Conservation (phyloP, 2,113 vertebrate species). For the Antechinus flavipes region DNA sequence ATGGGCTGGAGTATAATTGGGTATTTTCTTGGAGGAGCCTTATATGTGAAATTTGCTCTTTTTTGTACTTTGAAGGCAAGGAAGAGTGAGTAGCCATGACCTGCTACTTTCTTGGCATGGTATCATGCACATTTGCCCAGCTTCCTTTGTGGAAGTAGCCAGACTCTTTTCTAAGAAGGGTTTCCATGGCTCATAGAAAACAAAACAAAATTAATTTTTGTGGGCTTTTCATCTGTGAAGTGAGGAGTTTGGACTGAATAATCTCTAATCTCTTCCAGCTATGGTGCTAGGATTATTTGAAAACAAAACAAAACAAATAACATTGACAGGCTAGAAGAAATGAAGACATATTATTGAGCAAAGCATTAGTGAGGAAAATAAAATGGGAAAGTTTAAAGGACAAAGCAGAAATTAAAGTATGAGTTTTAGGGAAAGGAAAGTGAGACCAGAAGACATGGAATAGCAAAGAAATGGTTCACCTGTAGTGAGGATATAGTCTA, state of each 20-base stretch:
- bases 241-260: conserved; percentile 3
- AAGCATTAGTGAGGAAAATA: not conserved
- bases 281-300: conserved; percentile 36
- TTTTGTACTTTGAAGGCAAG: not conserved
- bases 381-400: not conserved
- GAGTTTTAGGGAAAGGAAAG: not conserved
- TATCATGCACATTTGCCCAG: conserved; percentile 17
- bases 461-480: not conserved
- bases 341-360: not conserved
- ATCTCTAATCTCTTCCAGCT: conserved; percentile 1
- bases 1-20: conserved; percentile 21
- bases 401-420: not conserved
- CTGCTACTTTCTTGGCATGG: conserved; percentile 43
- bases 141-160: conserved; percentile 7
- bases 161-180: not conserved
- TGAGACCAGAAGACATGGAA: not conserved
- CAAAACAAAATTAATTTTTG: not conserved
- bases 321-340: not conserved
- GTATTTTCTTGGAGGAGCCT: not conserved
- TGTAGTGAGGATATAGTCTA: not conserved
- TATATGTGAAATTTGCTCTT: not conserved
- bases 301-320: conserved; percentile 52
- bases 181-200: conserved; percentile 5
- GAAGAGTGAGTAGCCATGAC: not conserved
- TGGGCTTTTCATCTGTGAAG: conserved; percentile 51